Base-by-base conservation (phyloP, 2,888 invertebrate species). In the Drosophila histrio region DNA sequence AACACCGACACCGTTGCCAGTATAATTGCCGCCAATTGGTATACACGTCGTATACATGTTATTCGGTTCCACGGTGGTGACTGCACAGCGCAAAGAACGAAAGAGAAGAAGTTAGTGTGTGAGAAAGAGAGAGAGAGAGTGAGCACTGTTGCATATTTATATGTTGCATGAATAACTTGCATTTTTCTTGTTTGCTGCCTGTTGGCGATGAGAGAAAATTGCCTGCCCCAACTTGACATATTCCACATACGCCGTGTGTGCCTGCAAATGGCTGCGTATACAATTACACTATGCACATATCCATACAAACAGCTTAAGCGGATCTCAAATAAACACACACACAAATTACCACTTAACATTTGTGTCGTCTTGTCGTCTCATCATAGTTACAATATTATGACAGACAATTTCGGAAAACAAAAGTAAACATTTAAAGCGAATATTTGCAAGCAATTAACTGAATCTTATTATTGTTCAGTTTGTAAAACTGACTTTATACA, bases 21-120 rank as follows among this genome's bases (percentile, higher is more conserved):
- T 83, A 76, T 89, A 91, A 72, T 90, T 92, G 92, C 93, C 87
- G 26, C 89, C 86, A 91, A 94, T 89, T 89, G 93, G 89, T 91
- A 93, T 89, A 89, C 93, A 82, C 91, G 94, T 88, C 91, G 92
- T 93, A 89, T 91, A 92, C 92, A 89, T 92, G 56, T 88, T 92
- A 53, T 88, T 91, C 22, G 92, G 92, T 63, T 92, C 92, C 15
- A 91, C 91, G 28, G 92, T 92, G 49, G 91, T 92, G 58, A 91
- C 92, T 92, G 83, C 21, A 19, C 2, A 7, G 39, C 21, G 79
- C 13, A 21, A 1, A 24, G 8, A 50, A 28, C 30, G 36, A 21
- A 26, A 43, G 5, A 17, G 11, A 17, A 46, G 9, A n/a, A n/a
- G n/a, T n/a, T n/a, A n/a, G n/a, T n/a, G n/a, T n/a, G n/a, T n/a